Base-by-base conservation (phyloP, 2,113 vertebrate genomes). In the Bostrychus sinensis region DNA sequence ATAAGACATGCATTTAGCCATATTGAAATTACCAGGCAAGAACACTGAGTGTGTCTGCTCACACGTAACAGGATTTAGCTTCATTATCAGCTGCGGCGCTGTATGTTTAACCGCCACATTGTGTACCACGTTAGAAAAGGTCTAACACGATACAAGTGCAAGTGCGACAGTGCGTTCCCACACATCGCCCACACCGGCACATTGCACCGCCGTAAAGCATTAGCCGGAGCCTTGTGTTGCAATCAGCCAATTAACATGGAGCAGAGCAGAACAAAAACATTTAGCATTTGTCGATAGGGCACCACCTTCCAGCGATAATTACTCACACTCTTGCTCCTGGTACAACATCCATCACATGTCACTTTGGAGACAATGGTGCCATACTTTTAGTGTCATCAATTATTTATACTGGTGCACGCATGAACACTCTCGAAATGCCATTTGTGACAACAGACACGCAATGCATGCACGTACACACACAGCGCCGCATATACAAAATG, bases 231-330 rank as follows among this genome's bases (percentile, higher is more conserved):
- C 74, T 55, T 84, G 86, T 89, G 80, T 72, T 83, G 82, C 86
- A 83, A 84, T 84, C 83, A 84, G 80, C 62, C 85, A 88, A 88
- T 89, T 88, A 89, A 89, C 84, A 85, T 83, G 74, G 70, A 86
- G 81, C 80, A 72, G 56, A 82, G 76, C 60, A 62, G 80, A 86
- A 86, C 84, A 82, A 85, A n/a, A 87, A 86, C 81, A 88, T 77
- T 83, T 89, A 81, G 76, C 86, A 89, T 87, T 89, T 85, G 80
- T 67, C 84, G 80, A 86, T 80, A 85, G 83, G 79, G 73, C 81
- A 72, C 72, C 66, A 87, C 86, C 80, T 87, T 81, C 71, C 50
- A 77, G 76, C 80, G 80, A 88, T 87, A 88, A 89, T 89, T 88
- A 87, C 16, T 48, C 28, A 70, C 11, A 53, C 23, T 58, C 32